Evolutionary conservation across 2,888 invertebrate genomes (phyloP).

Genomic region (Elaeidobius kamerunicus): DNA sequence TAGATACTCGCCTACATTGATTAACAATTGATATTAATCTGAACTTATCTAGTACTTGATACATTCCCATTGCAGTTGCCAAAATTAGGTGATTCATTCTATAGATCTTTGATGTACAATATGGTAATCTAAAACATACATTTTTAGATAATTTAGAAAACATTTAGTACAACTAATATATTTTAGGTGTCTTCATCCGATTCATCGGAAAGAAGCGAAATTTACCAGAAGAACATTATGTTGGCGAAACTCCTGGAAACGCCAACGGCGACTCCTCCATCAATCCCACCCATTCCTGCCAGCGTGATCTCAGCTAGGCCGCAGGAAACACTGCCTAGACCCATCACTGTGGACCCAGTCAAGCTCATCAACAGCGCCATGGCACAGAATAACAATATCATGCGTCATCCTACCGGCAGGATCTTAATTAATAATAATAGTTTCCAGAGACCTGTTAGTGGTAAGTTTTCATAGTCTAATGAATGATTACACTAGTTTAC

Average conservation of each 20-base stretch:
- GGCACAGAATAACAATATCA: slow-evolving; percentile 12
- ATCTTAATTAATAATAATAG: slow-evolving; percentile 45
- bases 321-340: slow-evolving; percentile 61
- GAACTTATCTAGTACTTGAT: no score
- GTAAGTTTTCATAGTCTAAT: slow-evolving; percentile 11
- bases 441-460: slow-evolving; percentile 41
- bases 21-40: no score
- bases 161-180: no score
- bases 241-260: slow-evolving; percentile 77
- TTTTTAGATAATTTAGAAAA: no score
- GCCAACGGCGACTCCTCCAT: slow-evolving; percentile 58
- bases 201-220: slow-evolving; percentile 55
- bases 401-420: slow-evolving; percentile 29
- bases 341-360: slow-evolving; percentile 24
- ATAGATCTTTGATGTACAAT: no score
- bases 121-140: no score
- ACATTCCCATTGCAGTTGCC: no score
- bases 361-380: slow-evolving; percentile 23
- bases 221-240: slow-evolving; percentile 83
- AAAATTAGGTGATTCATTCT: no score
- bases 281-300: slow-evolving; percentile 64
- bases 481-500: background rate
- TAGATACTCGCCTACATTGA: no score
- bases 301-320: slow-evolving; percentile 67
- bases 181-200: slow-evolving; percentile 45